These are phyloP conservation scores for Pecten maximus DNA, from an alignment of 2,888 invertebrate genomes.

Conservation along the genomic window DNA sequence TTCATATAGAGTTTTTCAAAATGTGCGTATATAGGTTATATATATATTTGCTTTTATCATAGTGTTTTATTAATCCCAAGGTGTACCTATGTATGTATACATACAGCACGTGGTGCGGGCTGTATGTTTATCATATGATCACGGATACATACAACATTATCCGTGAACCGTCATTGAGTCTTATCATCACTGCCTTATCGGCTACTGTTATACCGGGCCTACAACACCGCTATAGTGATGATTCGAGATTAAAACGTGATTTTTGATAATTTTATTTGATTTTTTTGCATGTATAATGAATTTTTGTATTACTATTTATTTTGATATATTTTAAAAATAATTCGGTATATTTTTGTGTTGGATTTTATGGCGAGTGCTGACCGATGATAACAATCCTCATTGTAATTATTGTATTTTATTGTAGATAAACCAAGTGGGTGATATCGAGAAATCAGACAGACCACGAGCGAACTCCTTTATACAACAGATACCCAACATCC, in stretches of 20 bases:
- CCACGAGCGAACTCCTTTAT: conserved; percentile 31
- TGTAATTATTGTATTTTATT: conserved; percentile 40
- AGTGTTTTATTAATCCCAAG: conserved; percentile 7
- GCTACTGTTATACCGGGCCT: neutral
- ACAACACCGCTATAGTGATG: neutral
- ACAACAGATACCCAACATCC: conserved; percentile 4
- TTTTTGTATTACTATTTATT: neutral
- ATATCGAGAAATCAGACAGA: neutral
- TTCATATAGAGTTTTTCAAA: neutral
- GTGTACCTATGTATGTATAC: conserved; percentile 20
- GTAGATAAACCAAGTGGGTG: conserved; percentile 19
- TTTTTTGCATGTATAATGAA: neutral
- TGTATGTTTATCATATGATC: conserved; percentile 20
- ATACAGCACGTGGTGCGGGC: neutral
- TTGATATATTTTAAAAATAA: neutral
- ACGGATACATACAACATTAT: neutral
- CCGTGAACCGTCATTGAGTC: conserved; percentile 4
- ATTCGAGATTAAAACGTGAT: neutral
- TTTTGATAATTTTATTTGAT: conserved; percentile 3
- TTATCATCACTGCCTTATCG: neutral
- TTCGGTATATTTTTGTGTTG: neutral
- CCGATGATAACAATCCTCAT: neutral
- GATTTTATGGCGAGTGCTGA: neutral
- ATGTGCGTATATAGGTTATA: conserved; percentile 22
- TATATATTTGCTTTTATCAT: neutral